Evolutionary conservation across 2,888 invertebrate genomes (phyloP), one percentile per base, ranked within the genome.

Genomic region (Calephelis perditalis): DNA sequence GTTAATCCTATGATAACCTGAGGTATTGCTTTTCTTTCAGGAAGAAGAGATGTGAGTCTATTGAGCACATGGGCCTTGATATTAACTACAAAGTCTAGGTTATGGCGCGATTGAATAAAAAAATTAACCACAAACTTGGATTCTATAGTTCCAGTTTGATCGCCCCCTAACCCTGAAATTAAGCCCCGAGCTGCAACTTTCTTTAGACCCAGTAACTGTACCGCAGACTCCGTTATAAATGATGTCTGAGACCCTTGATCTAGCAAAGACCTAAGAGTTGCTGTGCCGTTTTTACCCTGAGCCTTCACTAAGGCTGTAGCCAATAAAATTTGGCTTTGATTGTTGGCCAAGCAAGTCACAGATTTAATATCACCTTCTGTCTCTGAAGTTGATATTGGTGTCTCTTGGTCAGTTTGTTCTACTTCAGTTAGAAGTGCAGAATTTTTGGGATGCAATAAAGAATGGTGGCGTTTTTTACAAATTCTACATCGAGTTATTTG

Each of bases 221-320:
- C 63, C 7, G 63, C 58, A 26, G 58, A 45, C 54, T 60, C 63
- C 15, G 15, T 15, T 15, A 15, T 15, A 15, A 15, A 15, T 15
- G 15, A 15, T 15, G 15, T 15, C 15, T 15, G 15, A 15, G 15
- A 15, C 15, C 15, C 15, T 15, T 15, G 15, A 15, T 15, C 15
- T 1, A 15, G 7, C 10, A 73, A 62, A 7, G 67, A 67, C 47
- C 71, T 61, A 2, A 71, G 6, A 7, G 59, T 11, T 7, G 43
- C 26, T 5, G 10, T 5, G 2, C 69, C 69, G 6, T 59, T 59
- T 55, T 47, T 65, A 6, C 68, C 56, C 45, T 60, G 44, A 5
- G 59, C 68, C 8, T 62, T 58, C 5, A 70, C 60, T 1, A 69
- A 15, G 15, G 15, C 15, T 15, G 15, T 15, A 15, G 15, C 15